Conservation (phyloP, 2,113 vertebrate genomes). For the Macrotis lagotis region DNA sequence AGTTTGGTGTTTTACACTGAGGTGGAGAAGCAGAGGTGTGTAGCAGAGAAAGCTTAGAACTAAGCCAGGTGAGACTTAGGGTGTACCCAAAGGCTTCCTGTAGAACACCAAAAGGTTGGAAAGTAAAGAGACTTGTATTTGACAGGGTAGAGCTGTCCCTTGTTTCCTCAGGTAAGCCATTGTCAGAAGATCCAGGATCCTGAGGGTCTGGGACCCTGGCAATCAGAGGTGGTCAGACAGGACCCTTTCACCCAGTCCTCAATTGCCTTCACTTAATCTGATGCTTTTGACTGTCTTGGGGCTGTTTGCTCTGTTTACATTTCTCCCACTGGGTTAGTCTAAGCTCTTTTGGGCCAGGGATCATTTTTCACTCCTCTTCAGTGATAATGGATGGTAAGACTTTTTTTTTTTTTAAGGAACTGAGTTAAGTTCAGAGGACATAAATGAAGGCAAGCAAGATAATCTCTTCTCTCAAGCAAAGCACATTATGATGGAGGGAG, state of each 20-base stretch:
- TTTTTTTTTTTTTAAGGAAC: background rate
- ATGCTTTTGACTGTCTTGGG: background rate
- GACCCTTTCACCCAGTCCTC: background rate
- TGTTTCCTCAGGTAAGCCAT: background rate
- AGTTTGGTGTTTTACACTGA: background rate
- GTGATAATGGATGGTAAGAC: background rate
- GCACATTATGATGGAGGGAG: background rate
- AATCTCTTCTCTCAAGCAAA: background rate
- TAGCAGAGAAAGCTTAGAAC: background rate
- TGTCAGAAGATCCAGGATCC: background rate
- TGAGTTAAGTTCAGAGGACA: background rate
- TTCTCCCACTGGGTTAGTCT: background rate
- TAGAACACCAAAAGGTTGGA: background rate
- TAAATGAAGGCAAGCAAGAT: background rate
- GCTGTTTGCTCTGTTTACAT: background rate
- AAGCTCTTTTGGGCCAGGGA: background rate
- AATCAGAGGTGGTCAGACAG: background rate
- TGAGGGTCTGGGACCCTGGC: background rate
- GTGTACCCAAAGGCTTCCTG: background rate
- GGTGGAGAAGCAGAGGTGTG: background rate
- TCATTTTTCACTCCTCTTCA: background rate
- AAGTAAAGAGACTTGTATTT: background rate
- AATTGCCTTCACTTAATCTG: background rate
- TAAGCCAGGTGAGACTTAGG: background rate
- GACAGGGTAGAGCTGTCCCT: background rate